These are phyloP conservation scores for Heliconius melpomene DNA, from an alignment of 1,140 invertebrate species.

Conservation along the genomic window DNA sequence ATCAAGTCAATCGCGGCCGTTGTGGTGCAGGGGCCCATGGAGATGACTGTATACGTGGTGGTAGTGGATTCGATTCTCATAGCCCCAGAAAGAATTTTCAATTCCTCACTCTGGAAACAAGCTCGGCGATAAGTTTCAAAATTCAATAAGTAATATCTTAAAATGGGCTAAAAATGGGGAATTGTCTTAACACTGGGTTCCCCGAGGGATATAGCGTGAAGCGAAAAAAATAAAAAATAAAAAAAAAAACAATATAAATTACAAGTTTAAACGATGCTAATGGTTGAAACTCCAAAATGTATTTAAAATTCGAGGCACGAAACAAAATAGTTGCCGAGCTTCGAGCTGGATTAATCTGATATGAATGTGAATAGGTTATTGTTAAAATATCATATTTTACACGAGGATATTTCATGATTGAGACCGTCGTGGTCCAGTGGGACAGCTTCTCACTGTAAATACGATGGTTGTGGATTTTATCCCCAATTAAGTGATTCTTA, in stretches of 20 bases:
- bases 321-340: not conserved
- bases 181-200: no score
- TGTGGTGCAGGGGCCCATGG: no score
- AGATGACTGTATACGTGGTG: no score
- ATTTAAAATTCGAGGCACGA: conserved; percentile 7
- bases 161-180: no score
- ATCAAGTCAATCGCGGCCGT: no score
- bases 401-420: not conserved
- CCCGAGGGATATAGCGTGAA: no score
- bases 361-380: not conserved
- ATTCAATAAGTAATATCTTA: no score
- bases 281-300: not conserved
- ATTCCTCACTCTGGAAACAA: no score
- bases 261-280: not conserved
- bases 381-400: conserved; percentile 6
- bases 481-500: not conserved
- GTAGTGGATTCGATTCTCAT: no score
- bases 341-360: not conserved
- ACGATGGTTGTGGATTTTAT: not conserved
- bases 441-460: not conserved
- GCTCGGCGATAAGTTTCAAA: no score
- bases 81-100: no score
- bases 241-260: conserved; percentile 1
- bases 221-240: not conserved
- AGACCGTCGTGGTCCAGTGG: not conserved